Conservation (phyloP, 2,888 invertebrate species). For the Epinotia nisella region DNA sequence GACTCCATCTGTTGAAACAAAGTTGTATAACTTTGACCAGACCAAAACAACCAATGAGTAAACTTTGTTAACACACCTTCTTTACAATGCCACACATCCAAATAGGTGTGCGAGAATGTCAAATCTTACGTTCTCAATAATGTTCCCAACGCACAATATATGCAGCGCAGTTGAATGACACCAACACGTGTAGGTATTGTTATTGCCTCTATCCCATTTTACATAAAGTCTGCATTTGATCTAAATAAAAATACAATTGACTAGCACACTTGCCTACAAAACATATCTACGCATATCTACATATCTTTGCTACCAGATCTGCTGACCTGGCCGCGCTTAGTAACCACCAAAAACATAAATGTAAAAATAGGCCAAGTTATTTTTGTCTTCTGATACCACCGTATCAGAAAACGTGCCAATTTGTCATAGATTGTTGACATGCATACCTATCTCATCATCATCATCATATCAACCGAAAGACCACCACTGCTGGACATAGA, state of each 20-base stretch:
- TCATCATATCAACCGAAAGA: too few relatives aligned
- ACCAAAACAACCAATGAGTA: constrained; percentile 12
- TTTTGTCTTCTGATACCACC: neutral
- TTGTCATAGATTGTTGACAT: too few relatives aligned
- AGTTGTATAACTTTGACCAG: constrained; percentile 5
- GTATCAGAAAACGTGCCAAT: too few relatives aligned
- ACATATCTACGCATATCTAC: constrained; percentile 9
- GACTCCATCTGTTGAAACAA: neutral
- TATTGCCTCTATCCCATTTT: constrained; percentile 46
- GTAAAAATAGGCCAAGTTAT: neutral
- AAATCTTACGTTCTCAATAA: constrained; percentile 45
- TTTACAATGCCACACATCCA: neutral
- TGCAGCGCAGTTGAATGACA: constrained; percentile 54
- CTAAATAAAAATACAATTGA: constrained; percentile 60
- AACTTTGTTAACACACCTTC: constrained; percentile 6
- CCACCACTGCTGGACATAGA: too few relatives aligned
- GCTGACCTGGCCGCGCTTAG: constrained; percentile 8
- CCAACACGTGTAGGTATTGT: constrained; percentile 56
- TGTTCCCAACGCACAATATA: constrained; percentile 47
- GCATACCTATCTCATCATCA: too few relatives aligned
- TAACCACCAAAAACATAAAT: neutral
- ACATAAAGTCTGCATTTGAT: constrained; percentile 55
- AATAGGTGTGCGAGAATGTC: neutral
- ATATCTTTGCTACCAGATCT: constrained; percentile 19
- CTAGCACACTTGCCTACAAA: constrained; percentile 38